These are phyloP conservation scores for Amorpha juglandis DNA, from an alignment of 2,888 invertebrate species.

Conservation along the genomic window DNA sequence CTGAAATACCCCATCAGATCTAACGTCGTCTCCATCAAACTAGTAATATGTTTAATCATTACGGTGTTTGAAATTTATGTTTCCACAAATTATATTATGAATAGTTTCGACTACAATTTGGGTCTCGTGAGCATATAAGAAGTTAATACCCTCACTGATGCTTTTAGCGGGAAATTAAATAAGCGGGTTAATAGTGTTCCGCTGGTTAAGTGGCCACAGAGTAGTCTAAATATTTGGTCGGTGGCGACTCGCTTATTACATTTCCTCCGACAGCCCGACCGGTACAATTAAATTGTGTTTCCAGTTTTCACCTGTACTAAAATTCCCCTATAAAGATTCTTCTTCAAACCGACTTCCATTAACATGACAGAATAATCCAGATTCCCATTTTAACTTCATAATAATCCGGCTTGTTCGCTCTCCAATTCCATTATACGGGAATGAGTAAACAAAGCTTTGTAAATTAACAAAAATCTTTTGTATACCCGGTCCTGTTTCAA, in stretches of 20 bases:
- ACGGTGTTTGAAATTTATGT: neutral
- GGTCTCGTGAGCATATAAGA: neutral
- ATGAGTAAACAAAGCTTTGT: slow-evolving; percentile 37
- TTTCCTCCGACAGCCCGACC: slow-evolving; percentile 68
- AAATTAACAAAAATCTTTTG: slow-evolving; percentile 33
- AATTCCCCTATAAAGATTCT: slow-evolving; percentile 55
- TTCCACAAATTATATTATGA: neutral
- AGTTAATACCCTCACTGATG: slow-evolving; percentile 21
- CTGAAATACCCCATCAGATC: no score
- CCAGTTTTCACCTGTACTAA: slow-evolving; percentile 63
- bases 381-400: slow-evolving; percentile 42
- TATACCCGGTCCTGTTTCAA: slow-evolving; percentile 28
- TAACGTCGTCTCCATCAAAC: no score
- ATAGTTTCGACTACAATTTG: neutral
- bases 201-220: slow-evolving; percentile 48
- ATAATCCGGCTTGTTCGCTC: slow-evolving; percentile 36
- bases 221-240: slow-evolving; percentile 72
- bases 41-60: no score
- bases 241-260: slow-evolving; percentile 73
- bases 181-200: slow-evolving; percentile 39
- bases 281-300: slow-evolving; percentile 76
- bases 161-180: slow-evolving; percentile 37
- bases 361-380: slow-evolving; percentile 41
- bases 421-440: slow-evolving; percentile 39
- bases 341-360: slow-evolving; percentile 49